Conservation (phyloP, 1,140 invertebrate species). For the Eueides isabella region DNA sequence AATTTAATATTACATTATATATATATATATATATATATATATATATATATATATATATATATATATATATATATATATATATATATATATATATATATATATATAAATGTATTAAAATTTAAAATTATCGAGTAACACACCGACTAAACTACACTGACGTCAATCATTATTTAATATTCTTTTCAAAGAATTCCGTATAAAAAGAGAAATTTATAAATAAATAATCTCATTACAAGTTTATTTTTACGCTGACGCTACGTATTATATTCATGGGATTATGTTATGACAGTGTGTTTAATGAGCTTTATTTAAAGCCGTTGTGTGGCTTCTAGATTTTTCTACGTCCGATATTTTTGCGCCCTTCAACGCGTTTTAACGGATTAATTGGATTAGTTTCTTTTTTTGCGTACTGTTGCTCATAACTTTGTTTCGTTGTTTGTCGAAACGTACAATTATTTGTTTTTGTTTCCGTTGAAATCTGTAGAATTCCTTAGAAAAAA, state of each 20-base stretch:
- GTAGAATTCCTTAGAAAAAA: no score
- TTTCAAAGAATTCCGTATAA: not conserved
- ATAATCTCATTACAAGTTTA: not conserved
- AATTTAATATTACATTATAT: no score
- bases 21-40: no score
- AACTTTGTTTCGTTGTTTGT: no score
- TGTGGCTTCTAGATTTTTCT: conserved; percentile 22
- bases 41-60: no score
- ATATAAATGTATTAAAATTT: not conserved
- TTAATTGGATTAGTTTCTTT: not conserved
- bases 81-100: not conserved
- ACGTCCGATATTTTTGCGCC: not conserved
- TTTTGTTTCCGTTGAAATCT: no score
- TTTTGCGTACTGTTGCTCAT: not conserved
- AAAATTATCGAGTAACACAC: not conserved
- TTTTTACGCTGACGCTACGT: conserved; percentile 7
- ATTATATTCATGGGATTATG: not conserved
- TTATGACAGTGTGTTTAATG: conserved; percentile 9
- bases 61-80: no score
- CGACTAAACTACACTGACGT: not conserved
- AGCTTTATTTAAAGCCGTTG: conserved; percentile 11
- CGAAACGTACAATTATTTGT: no score
- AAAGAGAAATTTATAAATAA: not conserved
- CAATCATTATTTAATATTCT: not conserved
- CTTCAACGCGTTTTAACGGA: not conserved